Evolutionary conservation across 2,113 vertebrate genomes (phyloP), one percentile per base, ranked within the genome.

Genomic region (Urocolius indicus): DNA sequence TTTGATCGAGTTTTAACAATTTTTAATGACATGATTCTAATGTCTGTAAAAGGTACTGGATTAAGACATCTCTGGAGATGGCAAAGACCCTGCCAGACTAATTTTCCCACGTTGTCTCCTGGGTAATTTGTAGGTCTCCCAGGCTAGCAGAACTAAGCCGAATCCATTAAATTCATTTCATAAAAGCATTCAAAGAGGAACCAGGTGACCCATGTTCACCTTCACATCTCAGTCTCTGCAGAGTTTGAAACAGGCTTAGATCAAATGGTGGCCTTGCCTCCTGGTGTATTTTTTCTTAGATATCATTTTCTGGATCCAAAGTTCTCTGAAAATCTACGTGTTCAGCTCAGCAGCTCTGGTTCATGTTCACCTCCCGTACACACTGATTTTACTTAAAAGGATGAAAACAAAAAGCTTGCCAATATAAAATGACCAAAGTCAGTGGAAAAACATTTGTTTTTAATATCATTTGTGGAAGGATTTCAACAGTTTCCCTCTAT

Each of bases 381-480:
- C 20, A 83, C 66, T 57, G 54, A 52, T 89, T 58, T 73, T 82
- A 38, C 46, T 67, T 76, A 69, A 79, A 91, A 83, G 19, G 87
- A 85, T 82, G 55, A 83, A 93, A 95, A 93, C 27, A 87, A 76
- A 89, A 73, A 87, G 10, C 32, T 69, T 13, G 32, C 78, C 77
- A 79, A 85, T 46, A 49, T 30, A 82, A 78, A 85, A 91, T 87
- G 15, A 93, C 79, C 71, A 94, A 94, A 97, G 69, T 65, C 82
- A 36, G 46, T 58, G 49, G 71, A 73, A 95, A 95, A 94, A 92
- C 69, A 91, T 91, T 89, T 93, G 77, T 91, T 96, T 91, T 78
- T 89, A 76, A 80, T 95, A 94, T 66, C 2, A 76, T 87, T 91
- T 93, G 36, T 91, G 46, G 76, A 66, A 30, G 22, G 69, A 91